phyloP scores from a whole-genome alignment of 2,888 invertebrate species.

The Caenorhabditis panamensis region DNA sequence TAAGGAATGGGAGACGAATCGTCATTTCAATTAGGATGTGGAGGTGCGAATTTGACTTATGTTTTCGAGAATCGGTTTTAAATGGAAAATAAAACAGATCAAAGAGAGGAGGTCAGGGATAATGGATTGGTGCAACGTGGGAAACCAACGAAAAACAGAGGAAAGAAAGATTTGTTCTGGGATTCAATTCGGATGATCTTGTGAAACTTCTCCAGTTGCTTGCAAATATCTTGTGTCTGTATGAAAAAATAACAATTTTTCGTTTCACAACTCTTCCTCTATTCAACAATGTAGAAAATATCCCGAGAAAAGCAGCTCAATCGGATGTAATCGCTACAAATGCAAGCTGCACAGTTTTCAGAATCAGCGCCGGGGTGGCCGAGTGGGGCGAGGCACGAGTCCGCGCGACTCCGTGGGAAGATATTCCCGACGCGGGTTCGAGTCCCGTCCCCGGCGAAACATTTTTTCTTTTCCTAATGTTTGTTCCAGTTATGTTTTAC shows the following conservation, averaged over 20 bases:
- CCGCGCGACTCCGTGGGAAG: background rate
- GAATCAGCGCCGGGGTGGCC: constrained; percentile 15
- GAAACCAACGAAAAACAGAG: background rate
- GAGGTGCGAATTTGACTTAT: constrained; percentile 28
- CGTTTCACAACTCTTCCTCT: too few species aligned
- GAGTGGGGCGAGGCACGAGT: constrained; percentile 18
- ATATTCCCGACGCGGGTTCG: constrained; percentile 9
- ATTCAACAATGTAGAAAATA: too few species aligned
- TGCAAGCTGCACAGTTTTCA: background rate
- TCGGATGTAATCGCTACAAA: background rate
- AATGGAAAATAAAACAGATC: constrained; percentile 9
- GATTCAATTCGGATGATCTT: too few species aligned
- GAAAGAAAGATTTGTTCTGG: too few species aligned
- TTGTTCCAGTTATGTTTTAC: too few species aligned
- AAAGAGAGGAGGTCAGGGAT: constrained; percentile 12
- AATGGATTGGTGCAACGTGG: constrained; percentile 18
- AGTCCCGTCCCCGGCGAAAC: constrained; percentile 11
- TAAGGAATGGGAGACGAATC: too few species aligned
- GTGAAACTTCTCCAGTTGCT: too few species aligned
- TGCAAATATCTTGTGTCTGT: too few species aligned
- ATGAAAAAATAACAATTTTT: too few species aligned
- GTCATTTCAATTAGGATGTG: constrained; percentile 37
- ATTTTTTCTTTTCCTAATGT: background rate
- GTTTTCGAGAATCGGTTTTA: constrained; percentile 6
- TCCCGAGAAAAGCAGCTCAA: background rate